phyloP scores from a whole-genome alignment of 2,113 vertebrate species.

The Egretta garzetta region DNA sequence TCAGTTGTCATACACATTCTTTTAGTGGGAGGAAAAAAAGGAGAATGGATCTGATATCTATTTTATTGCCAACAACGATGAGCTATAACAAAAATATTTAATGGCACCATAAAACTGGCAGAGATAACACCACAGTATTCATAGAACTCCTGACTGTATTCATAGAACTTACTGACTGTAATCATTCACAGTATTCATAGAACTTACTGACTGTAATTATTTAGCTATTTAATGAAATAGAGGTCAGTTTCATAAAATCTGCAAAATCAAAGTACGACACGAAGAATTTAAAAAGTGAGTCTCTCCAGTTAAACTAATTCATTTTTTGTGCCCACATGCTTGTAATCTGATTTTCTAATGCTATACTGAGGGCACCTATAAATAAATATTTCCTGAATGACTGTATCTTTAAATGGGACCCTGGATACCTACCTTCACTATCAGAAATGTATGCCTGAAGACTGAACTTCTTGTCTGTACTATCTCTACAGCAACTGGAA shows the following conservation, averaged over 20 bases:
- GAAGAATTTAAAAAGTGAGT: background rate
- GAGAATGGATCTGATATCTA: background rate
- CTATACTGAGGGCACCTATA: background rate
- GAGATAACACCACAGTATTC: background rate
- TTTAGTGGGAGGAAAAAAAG: fast-evolving
- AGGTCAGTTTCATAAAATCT: background rate
- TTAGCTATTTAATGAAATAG: background rate
- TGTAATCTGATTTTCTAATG: background rate
- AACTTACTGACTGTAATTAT: background rate
- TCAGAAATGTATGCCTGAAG: background rate
- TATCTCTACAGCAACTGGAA: background rate
- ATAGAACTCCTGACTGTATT: background rate
- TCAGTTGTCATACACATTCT: background rate
- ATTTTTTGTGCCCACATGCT: background rate
- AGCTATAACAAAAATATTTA: background rate
- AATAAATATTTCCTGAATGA: background rate
- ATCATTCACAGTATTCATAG: background rate
- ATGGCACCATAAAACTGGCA: background rate
- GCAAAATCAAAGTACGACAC: fast-evolving
- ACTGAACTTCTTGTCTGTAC: background rate
- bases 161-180: too few species aligned
- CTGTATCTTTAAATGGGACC: background rate
- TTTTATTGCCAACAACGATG: background rate
- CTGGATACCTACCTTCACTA: background rate
- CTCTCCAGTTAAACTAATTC: background rate